Conservation (phyloP, 2,113 vertebrate species). For the Gambusia holbrooki region DNA sequence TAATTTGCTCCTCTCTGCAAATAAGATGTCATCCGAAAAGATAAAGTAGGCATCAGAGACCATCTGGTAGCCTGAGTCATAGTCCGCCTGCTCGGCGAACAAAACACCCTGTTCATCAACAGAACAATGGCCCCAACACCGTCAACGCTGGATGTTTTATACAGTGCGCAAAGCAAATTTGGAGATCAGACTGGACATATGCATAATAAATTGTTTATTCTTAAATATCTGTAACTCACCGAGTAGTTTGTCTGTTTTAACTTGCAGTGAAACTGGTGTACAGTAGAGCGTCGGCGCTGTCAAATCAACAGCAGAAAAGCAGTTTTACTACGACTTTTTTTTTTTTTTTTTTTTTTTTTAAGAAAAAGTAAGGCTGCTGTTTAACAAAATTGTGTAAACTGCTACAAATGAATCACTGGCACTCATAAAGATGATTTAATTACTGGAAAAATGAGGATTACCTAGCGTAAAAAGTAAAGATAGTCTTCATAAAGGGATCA, state of each 20-base stretch:
- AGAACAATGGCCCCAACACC: conserved; percentile 41
- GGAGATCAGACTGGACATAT: not conserved
- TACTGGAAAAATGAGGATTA: no score
- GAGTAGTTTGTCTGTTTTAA: not conserved
- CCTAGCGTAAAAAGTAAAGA: no score
- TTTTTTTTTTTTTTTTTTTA: no score
- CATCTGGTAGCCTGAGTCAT: conserved; percentile 68
- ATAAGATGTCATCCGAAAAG: conserved; percentile 50
- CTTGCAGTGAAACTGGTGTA: not conserved
- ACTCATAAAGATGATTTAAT: not conserved
- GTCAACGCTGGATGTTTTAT: conserved; percentile 4
- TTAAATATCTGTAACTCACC: not conserved
- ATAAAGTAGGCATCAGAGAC: conserved; percentile 54
- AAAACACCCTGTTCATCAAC: conserved; percentile 31
- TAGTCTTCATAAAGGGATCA: no score
- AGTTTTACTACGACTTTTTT: not conserved
- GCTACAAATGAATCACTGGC: not conserved
- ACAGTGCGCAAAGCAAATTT: not conserved
- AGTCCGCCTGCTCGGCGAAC: conserved; percentile 42
- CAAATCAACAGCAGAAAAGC: not conserved
- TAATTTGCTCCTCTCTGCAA: conserved; percentile 30
- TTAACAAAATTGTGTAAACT: not conserved
- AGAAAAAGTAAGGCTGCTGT: not conserved
- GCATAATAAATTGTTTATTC: not conserved
- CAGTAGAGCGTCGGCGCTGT: not conserved